These are phyloP conservation scores for Pissodes strobi DNA, from an alignment of 1,140 invertebrate genomes.

Conservation along the genomic window DNA sequence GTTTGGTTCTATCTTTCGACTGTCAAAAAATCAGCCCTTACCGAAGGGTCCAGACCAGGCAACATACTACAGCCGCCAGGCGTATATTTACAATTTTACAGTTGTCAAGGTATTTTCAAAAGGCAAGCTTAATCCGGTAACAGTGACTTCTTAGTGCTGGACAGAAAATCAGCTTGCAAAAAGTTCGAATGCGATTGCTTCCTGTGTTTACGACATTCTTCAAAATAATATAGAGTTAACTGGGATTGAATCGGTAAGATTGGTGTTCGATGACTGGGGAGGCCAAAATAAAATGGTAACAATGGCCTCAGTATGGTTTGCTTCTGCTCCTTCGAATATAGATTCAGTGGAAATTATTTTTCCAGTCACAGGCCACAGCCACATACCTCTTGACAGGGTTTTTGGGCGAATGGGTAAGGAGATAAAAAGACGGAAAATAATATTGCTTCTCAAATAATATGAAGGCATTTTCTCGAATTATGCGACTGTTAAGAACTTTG, in stretches of 20 bases:
- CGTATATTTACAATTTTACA: no score
- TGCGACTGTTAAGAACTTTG: constrained; percentile 1
- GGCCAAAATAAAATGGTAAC: constrained; percentile 20
- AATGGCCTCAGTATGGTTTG: no score
- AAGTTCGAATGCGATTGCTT: no score
- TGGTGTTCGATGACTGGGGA: no score
- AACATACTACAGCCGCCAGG: no score
- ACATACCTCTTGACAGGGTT: no score
- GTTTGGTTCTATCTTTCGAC: background rate
- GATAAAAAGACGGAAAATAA: background rate
- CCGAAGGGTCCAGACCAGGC: background rate
- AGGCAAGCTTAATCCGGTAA: background rate
- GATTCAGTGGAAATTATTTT: no score
- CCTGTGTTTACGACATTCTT: background rate
- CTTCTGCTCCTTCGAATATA: no score
- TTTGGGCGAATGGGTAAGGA: constrained; percentile 11
- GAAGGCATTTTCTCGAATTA: background rate
- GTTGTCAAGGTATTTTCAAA: background rate
- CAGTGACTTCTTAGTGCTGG: no score
- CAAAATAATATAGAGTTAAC: background rate
- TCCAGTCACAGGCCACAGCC: no score
- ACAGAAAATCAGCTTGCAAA: background rate
- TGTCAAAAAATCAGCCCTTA: constrained; percentile 9
- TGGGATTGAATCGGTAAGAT: background rate
- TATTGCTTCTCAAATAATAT: background rate